Evolutionary conservation across 1,140 invertebrate genomes (phyloP), one percentile per base, ranked within the genome.

Genomic region (Meloidogyne hapla): DNA sequence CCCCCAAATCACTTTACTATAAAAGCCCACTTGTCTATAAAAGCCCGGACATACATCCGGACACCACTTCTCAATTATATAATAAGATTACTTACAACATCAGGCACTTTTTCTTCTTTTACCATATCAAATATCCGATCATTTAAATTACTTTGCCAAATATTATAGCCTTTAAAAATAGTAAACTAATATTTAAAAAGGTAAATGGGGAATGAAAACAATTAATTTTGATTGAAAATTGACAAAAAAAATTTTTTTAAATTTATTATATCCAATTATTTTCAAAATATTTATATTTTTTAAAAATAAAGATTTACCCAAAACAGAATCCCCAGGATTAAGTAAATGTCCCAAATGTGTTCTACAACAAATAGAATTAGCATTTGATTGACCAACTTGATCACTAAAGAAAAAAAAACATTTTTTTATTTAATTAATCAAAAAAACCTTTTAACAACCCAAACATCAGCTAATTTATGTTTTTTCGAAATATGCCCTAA

Each of bases 271-370:
- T 38, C 2, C 9, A 42, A 13, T 42, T 42, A 13, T 33, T 65
- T 2, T 65, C 18, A 15, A 26, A 72, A 25, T 0, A 18, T 4
- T 62, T 6, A 21, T 21, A 15, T 62, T 21, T 25, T n/a, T 2
- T 4, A n/a, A 62, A 26, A 23, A n/a, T n/a, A 15, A 10, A 63
- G 61, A 81, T 74, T 88, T 89, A 90, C 95, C 95, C 70, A 98
- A 87, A 66, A 93, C 96, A 15, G 92, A 92, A 89, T 99, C 97
- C 38, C 96, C 96, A 77, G 93, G 91, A 86, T 94, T 93, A 15
- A 99, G 89, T 68, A 98, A 85, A 88, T 97, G 93, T 0, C 96
- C 97, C 56, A 99, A 89, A 90, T 99, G 96, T 40, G 95, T 95
- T 81, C 92, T 90, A 73, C 88, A 88, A 40, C 93, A 92, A 83